These are phyloP conservation scores for Limnephilus marmoratus DNA, from an alignment of 2,888 invertebrate genomes.

Conservation along the genomic window DNA sequence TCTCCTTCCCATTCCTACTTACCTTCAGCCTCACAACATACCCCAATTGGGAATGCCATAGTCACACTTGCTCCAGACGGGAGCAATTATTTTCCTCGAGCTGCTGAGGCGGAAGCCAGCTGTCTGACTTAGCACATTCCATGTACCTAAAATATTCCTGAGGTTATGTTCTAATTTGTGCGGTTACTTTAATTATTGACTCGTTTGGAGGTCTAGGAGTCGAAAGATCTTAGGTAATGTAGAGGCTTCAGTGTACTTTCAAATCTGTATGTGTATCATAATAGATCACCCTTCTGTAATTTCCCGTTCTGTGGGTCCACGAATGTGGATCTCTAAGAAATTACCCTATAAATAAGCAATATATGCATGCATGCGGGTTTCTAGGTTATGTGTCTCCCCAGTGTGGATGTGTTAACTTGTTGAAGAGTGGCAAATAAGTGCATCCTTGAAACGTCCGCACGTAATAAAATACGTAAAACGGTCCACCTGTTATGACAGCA, in stretches of 20 bases:
- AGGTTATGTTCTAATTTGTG: too few species aligned
- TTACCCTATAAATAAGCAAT: not conserved
- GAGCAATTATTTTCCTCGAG: too few species aligned
- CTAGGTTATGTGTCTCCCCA: not conserved
- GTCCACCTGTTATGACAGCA: not conserved
- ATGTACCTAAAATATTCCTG: too few species aligned
- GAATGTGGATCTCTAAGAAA: not conserved
- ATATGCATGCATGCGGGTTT: not conserved
- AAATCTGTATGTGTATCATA: too few species aligned
- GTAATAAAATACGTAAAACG: not conserved
- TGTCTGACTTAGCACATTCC: too few species aligned
- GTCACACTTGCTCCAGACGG: too few species aligned
- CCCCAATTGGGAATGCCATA: too few species aligned
- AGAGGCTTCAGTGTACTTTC: too few species aligned
- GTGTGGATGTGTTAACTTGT: not conserved
- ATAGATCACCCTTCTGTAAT: not conserved
- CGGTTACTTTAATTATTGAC: not conserved
- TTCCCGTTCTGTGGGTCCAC: not conserved
- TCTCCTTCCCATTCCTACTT: too few species aligned
- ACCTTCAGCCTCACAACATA: too few species aligned
- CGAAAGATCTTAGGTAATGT: not conserved
- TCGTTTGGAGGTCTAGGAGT: not conserved
- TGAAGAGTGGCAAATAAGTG: constrained; percentile 2
- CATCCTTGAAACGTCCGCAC: not conserved
- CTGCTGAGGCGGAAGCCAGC: too few species aligned